Conservation (phyloP, 1,140 invertebrate genomes). For the Heliconius nattereri region DNA sequence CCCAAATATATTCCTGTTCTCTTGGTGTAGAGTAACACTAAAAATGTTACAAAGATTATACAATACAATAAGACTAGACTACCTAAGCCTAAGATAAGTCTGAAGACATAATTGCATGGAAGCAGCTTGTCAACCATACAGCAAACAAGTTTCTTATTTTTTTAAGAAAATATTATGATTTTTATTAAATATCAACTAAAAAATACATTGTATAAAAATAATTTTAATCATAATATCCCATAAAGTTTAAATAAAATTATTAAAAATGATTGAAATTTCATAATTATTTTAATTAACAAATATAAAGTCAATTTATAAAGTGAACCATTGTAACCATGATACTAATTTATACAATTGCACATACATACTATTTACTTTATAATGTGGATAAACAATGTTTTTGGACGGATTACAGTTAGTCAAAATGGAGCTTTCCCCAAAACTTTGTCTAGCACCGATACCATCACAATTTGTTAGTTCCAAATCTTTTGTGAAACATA, state of each 20-base stretch:
- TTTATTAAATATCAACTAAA: too few relatives aligned
- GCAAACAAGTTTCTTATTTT: too few relatives aligned
- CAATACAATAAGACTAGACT: too few relatives aligned
- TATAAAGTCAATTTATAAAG: constrained; percentile 62
- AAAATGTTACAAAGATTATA: too few relatives aligned
- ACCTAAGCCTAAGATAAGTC: too few relatives aligned
- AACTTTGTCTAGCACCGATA: constrained; percentile 45
- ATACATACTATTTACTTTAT: constrained; percentile 53
- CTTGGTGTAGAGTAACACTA: too few relatives aligned
- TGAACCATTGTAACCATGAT: constrained; percentile 82
- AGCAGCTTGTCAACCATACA: too few relatives aligned
- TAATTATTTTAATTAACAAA: neutral
- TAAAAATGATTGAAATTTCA: constrained; percentile 19
- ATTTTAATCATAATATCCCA: too few relatives aligned
- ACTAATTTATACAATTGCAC: constrained; percentile 81
- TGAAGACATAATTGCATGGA: too few relatives aligned
- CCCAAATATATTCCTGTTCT: too few relatives aligned
- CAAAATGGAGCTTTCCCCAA: constrained; percentile 68
- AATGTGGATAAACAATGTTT: constrained; percentile 82
- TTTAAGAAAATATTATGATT: too few relatives aligned
- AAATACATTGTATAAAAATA: too few relatives aligned
- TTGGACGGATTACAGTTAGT: constrained; percentile 83
- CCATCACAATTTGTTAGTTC: constrained; percentile 83
- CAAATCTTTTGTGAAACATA: constrained; percentile 85
- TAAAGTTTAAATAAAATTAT: neutral